Evolutionary conservation across 2,797 vertebrate genomes (phyloP).

Genomic region (Arnoldichthys spilopterus): DNA sequence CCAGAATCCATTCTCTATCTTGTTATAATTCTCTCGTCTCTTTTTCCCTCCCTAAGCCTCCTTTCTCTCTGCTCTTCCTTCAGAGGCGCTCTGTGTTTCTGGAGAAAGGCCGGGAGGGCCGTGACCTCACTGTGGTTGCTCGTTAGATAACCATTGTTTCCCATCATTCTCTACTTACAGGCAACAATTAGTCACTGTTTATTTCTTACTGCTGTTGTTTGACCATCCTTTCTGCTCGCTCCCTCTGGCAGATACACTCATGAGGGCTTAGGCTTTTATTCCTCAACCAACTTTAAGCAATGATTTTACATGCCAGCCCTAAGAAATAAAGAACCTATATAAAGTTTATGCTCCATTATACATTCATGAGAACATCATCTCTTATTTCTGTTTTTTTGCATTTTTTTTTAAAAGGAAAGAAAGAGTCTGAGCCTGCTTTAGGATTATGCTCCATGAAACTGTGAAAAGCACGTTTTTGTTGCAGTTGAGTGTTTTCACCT

Average conservation of each 20-base stretch:
- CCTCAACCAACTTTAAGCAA: constrained; percentile 13
- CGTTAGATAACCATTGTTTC: constrained; percentile 56
- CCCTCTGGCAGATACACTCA: constrained; percentile 54
- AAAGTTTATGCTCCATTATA: constrained; percentile 4
- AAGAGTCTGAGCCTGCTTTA: not conserved
- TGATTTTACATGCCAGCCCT: not conserved
- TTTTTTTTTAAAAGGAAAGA: not conserved
- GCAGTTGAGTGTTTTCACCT: not conserved
- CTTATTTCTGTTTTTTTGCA: not conserved
- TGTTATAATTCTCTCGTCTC: constrained; percentile 59
- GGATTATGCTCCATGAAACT: constrained; percentile 14
- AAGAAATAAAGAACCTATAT: constrained; percentile 8
- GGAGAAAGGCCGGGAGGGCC: constrained; percentile 42
- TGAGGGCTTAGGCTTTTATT: constrained; percentile 26
- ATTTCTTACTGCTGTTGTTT: constrained; percentile 47
- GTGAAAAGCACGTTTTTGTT: not conserved
- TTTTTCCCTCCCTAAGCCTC: constrained; percentile 31
- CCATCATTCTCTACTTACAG: constrained; percentile 61
- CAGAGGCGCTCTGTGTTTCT: constrained; percentile 41
- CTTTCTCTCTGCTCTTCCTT: constrained; percentile 47
- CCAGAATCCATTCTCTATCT: constrained; percentile 78
- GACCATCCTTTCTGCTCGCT: constrained; percentile 49
- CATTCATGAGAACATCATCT: not conserved
- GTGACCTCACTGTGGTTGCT: constrained; percentile 57
- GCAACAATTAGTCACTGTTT: constrained; percentile 70